These are phyloP conservation scores for Heterocephalus glaber DNA, from an alignment of 2,113 vertebrate species.

Conservation along the genomic window DNA sequence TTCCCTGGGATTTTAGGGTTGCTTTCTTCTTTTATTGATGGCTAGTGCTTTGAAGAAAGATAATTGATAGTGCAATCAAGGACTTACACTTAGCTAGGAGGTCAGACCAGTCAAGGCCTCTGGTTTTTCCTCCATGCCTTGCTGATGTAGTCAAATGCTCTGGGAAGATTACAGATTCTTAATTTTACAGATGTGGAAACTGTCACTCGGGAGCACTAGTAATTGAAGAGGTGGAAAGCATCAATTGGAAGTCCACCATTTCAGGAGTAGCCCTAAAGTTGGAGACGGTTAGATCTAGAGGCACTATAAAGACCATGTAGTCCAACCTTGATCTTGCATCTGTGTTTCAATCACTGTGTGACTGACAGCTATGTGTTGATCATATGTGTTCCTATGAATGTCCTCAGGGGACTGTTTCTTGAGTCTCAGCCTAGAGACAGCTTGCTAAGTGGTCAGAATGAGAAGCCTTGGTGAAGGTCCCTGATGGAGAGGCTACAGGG, in stretches of 20 bases:
- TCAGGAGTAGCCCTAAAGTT: background rate
- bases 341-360: background rate
- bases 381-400: background rate
- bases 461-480: no score
- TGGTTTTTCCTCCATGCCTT: background rate
- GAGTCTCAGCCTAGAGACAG: background rate
- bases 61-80: background rate
- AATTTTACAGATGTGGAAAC: background rate
- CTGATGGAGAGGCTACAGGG: background rate
- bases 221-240: background rate
- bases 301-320: background rate
- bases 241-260: background rate
- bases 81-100: background rate
- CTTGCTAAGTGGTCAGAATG: background rate
- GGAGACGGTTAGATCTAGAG: background rate
- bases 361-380: background rate
- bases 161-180: background rate
- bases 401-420: background rate
- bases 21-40: constrained; percentile 25
- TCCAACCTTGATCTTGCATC: background rate
- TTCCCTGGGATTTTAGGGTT: constrained; percentile 39
- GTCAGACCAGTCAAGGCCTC: background rate
- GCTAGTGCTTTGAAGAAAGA: background rate
- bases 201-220: background rate
- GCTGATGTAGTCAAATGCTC: background rate